Evolutionary conservation across 2,113 vertebrate species (phyloP).

Genomic region (Agelaius tricolor): DNA sequence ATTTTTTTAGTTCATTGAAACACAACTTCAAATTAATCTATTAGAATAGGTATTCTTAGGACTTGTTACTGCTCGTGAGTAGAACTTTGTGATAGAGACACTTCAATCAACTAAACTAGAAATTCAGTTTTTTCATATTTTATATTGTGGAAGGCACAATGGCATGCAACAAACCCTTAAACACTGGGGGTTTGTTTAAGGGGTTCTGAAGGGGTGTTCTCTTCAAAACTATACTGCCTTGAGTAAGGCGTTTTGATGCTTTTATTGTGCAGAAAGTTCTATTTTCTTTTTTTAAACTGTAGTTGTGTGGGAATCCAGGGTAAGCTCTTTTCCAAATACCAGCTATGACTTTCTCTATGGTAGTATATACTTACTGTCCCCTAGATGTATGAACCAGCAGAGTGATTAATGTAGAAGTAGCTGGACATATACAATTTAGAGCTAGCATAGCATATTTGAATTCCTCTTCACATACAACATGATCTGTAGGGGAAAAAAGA

Average conservation of each 20-base stretch:
- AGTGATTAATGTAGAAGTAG: slow-evolving; percentile 94
- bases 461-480: slow-evolving; percentile 98
- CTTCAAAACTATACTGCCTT: background rate
- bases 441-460: slow-evolving; percentile 98
- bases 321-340: background rate
- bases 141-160: background rate
- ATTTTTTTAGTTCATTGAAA: background rate
- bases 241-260: background rate
- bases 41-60: background rate
- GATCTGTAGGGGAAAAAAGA: slow-evolving; percentile 79
- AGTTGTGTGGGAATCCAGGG: background rate
- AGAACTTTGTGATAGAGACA: background rate
- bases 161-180: background rate
- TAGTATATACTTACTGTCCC: slow-evolving; percentile 88
- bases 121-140: background rate
- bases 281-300: background rate
- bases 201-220: background rate
- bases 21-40: background rate
- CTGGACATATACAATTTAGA: slow-evolving; percentile 94
- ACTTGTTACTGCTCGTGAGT: background rate
- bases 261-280: background rate
- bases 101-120: background rate
- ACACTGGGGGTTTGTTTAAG: background rate
- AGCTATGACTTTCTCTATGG: background rate
- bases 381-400: slow-evolving; percentile 95